Conservation (phyloP, 2,797 vertebrate species). For the Spea hammondii region DNA sequence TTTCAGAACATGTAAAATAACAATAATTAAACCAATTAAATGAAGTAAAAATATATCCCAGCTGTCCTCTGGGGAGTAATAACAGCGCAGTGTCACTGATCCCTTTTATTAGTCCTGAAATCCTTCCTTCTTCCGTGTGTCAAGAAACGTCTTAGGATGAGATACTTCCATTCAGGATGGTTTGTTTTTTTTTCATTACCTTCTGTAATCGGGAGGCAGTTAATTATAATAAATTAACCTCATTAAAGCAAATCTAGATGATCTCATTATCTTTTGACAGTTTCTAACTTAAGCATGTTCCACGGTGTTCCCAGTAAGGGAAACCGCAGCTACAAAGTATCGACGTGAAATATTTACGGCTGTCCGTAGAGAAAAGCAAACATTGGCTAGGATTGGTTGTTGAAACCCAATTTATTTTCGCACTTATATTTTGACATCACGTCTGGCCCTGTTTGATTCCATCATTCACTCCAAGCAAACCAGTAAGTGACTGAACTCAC, state of each 20-base stretch:
- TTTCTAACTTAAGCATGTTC: not conserved
- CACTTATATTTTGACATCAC: too few relatives aligned
- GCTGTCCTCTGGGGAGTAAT: not conserved
- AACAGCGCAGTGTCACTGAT: slow-evolving; percentile 4
- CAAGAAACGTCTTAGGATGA: not conserved
- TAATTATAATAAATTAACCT: slow-evolving; percentile 32
- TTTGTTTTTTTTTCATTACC: not conserved
- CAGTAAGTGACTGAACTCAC: too few relatives aligned
- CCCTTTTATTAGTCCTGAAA: not conserved
- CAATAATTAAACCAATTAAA: slow-evolving; percentile 36
- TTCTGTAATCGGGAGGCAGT: not conserved
- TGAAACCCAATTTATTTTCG: too few relatives aligned
- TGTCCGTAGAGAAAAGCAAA: too few relatives aligned
- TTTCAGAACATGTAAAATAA: slow-evolving; percentile 24
- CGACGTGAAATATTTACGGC: too few relatives aligned
- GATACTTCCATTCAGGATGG: not conserved
- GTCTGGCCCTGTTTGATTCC: too few relatives aligned
- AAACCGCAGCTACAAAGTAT: too few relatives aligned
- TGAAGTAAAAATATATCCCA: not conserved
- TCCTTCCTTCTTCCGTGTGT: not conserved
- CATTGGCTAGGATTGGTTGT: too few relatives aligned
- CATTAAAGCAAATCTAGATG: not conserved
- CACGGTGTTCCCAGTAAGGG: not conserved
- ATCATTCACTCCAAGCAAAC: too few relatives aligned
- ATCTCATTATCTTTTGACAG: not conserved